These are phyloP conservation scores for Chlorodrepanis virens DNA, from an alignment of 2,113 vertebrate species.

Conservation along the genomic window DNA sequence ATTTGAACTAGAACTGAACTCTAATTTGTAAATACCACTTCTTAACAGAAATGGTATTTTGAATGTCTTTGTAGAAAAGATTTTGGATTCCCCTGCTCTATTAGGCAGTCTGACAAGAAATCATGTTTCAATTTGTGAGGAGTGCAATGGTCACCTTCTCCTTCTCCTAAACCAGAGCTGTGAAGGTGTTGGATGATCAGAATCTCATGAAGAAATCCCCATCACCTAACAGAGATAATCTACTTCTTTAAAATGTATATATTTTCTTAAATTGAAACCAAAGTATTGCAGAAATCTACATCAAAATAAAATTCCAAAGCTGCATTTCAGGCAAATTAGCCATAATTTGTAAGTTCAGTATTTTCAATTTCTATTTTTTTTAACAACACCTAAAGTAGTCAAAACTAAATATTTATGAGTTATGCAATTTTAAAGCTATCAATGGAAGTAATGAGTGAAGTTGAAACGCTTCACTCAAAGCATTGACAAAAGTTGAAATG, in stretches of 20 bases:
- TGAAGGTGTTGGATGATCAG: not conserved
- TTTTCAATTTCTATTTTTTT: not conserved
- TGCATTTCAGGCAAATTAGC: not conserved
- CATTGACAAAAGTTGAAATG: fast-evolving
- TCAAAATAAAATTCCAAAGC: not conserved
- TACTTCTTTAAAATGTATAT: not conserved
- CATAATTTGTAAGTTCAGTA: not conserved
- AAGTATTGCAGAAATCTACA: not conserved
- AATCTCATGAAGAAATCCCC: not conserved
- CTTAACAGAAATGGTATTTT: conserved; percentile 39
- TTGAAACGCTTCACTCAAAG: no score
- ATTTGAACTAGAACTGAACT: conserved; percentile 60
- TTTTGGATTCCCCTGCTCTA: conserved; percentile 6
- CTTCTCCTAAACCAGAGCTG: not conserved
- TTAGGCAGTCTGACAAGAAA: not conserved
- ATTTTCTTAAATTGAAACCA: not conserved
- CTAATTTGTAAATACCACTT: conserved; percentile 49
- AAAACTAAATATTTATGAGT: not conserved
- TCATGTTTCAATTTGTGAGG: not conserved
- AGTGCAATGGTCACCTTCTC: not conserved
- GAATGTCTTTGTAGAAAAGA: not conserved
- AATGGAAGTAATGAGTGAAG: not conserved
- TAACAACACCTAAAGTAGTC: not conserved
- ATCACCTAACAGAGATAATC: not conserved
- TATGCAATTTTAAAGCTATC: not conserved